Evolutionary conservation across 2,888 invertebrate genomes (phyloP).

Genomic region (Rhingia campestris): DNA sequence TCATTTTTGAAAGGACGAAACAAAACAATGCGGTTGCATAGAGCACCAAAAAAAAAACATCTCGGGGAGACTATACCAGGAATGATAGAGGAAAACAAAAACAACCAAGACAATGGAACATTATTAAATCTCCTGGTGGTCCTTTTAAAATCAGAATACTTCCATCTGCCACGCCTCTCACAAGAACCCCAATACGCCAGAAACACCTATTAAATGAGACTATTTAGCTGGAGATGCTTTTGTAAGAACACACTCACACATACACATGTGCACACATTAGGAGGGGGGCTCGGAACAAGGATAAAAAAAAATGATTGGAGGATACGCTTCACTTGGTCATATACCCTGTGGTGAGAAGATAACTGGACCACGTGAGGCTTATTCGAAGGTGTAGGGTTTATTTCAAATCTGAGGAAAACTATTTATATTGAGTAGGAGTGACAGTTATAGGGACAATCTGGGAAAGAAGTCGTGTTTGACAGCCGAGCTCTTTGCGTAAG

Average conservation of each 20-base stretch:
- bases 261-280: not conserved
- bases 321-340: not conserved
- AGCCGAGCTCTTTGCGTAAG: no score
- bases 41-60: not conserved
- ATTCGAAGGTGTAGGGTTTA: not conserved
- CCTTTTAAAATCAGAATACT: constrained; percentile 39
- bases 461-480: no score
- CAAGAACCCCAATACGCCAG: constrained; percentile 6
- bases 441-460: no score
- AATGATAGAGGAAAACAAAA: constrained; percentile 13
- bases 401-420: no score
- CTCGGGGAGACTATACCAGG: not conserved
- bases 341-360: constrained; percentile 1
- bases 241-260: constrained; percentile 31
- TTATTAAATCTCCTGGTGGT: constrained; percentile 58
- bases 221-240: constrained; percentile 37
- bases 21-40: not conserved
- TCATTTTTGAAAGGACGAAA: constrained; percentile 31
- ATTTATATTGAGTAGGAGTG: no score
- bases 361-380: not conserved
- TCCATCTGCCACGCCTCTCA: constrained; percentile 44
- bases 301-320: constrained; percentile 15
- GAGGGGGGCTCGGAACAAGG: constrained; percentile 16
- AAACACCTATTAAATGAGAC: constrained; percentile 38
- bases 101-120: constrained; percentile 46